Conservation (phyloP, 2,888 invertebrate species). For the Clepsis dumicolana region DNA sequence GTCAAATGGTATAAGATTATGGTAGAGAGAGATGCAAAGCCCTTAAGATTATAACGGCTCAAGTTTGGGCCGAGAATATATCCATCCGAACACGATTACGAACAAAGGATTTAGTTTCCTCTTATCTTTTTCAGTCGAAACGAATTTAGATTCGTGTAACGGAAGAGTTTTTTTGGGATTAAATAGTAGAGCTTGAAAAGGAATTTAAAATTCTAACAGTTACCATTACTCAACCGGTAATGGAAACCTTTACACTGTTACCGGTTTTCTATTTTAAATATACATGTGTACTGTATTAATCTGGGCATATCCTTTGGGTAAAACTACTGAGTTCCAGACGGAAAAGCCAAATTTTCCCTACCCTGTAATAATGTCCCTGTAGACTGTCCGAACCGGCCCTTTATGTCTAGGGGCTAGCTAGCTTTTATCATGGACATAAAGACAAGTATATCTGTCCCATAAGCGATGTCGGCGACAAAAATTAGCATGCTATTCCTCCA, state of each 20-base stretch:
- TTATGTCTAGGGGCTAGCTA: no score
- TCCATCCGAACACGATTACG: conserved; percentile 36
- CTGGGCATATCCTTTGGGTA: neutral
- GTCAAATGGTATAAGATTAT: neutral
- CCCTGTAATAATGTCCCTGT: neutral
- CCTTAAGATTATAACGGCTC: neutral
- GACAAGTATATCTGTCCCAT: no score
- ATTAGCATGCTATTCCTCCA: neutral
- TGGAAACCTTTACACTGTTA: neutral
- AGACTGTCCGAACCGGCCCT: no score
- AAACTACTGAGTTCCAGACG: neutral
- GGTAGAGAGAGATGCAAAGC: neutral
- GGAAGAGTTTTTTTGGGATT: conserved; percentile 23
- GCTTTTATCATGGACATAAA: no score
- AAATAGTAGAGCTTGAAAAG: conserved; percentile 20
- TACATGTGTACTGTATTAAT: neutral
- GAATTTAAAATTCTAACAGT: conserved; percentile 11
- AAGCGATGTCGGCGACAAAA: no score
- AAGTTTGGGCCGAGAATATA: conserved; percentile 25
- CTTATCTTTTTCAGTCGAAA: conserved; percentile 38
- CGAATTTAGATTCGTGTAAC: conserved; percentile 28
- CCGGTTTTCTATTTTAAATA: neutral
- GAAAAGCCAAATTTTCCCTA: neutral
- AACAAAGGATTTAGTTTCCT: conserved; percentile 41
- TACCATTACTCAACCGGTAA: conserved; percentile 16